Evolutionary conservation across 2,797 vertebrate genomes (phyloP), one percentile per base, ranked within the genome.

Genomic region (Mallotus villosus): DNA sequence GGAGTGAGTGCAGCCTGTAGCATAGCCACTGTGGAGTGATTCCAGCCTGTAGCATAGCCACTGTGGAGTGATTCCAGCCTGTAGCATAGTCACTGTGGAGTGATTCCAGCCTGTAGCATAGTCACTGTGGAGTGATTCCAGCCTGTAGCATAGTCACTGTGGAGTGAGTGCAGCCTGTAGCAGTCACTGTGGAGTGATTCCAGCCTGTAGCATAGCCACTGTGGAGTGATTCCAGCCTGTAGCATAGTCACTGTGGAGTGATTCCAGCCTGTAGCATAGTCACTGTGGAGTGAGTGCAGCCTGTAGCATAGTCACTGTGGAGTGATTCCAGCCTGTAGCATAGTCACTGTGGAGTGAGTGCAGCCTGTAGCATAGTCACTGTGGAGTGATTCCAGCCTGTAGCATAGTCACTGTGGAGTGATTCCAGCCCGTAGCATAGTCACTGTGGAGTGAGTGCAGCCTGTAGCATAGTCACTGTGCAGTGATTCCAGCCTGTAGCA

Each of bases 81-180:
- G 41, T 25, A 17, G 46, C 46, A 14, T 12, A 17, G 46, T 1
- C 11, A 49, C 46, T 1, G 46, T 14, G 49, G 49, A 14, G 49
- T 53, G 87, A 92, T 3, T n/a, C 19, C 51, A 53, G 51, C 19
- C 63, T 24, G 46, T 27, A n/a, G 51, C 51, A 5, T 17, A n/a
- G 51, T 1, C 16, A 49, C 70, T 24, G 67, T 63, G 49, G 55
- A 51, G 11, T 51, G 11, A 51, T 2, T 17, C 16, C 14, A 51
- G 49, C 17, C 62, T 22, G 41, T 25, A 17, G 49, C 49, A 16
- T 14, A 17, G 49, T 3, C 12, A 51, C 49, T 1, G 49, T 21
- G n/a, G 57, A 60, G 58, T 8, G 57, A n/a, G n/a, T n/a, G n/a
- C n/a, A n/a, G n/a, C n/a, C n/a, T n/a, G 41, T 25, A 17, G 46